Conservation (phyloP, 1,140 invertebrate genomes). For the Atopsyche davidsoni region DNA sequence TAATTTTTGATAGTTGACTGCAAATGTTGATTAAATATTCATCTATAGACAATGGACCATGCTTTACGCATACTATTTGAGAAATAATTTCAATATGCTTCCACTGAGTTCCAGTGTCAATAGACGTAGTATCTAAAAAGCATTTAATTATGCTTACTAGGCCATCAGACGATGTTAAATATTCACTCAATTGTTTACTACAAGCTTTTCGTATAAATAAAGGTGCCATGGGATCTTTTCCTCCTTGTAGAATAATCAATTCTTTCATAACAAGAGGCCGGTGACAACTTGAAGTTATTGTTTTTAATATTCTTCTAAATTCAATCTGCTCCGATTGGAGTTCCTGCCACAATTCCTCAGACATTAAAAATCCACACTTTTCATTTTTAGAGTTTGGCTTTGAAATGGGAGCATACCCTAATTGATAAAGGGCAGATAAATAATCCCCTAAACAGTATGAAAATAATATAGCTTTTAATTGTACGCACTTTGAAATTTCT, state of each 20-base stretch:
- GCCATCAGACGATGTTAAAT: conserved; percentile 54
- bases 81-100: conserved; percentile 59
- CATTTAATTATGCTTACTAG: conserved; percentile 53
- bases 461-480: conserved; percentile 44
- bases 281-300: conserved; percentile 53
- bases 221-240: conserved; percentile 50
- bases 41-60: conserved; percentile 44
- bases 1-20: conserved; percentile 45
- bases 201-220: conserved; percentile 58
- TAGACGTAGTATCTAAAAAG: conserved; percentile 54
- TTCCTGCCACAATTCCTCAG: conserved; percentile 47
- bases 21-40: conserved; percentile 51
- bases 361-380: conserved; percentile 42
- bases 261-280: conserved; percentile 59
- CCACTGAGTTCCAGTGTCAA: conserved; percentile 55
- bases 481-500: conserved; percentile 33
- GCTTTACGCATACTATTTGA: conserved; percentile 55
- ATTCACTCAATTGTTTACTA: conserved; percentile 52
- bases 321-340: conserved; percentile 47
- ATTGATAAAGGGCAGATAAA: conserved; percentile 62
- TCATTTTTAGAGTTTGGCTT: conserved; percentile 44
- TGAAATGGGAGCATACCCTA: conserved; percentile 58
- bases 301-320: conserved; percentile 49
- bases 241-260: conserved; percentile 60
- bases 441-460: conserved; percentile 48